Percentiles rank a stretch among this genome's conserved stretches.
Evolutionary conservation across 2,888 invertebrate genomes (phyloP).

Genomic region (Chloromyia formosa): DNA sequence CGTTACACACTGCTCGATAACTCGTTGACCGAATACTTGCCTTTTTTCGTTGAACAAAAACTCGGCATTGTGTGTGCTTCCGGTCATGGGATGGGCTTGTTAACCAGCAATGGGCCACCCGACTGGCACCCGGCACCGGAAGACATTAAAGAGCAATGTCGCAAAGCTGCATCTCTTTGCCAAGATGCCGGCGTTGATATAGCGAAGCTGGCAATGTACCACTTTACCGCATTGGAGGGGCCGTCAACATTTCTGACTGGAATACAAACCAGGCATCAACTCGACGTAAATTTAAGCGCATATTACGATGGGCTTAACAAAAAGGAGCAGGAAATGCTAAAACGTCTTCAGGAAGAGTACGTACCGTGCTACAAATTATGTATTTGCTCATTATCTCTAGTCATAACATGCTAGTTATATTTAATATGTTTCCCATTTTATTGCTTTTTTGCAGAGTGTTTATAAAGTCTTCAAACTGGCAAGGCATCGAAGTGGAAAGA

Average conservation of each 20-base stretch:
- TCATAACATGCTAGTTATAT: slow-evolving; percentile 26
- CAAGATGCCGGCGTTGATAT: slow-evolving; percentile 73
- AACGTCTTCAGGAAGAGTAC: slow-evolving; percentile 72
- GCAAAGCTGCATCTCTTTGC: slow-evolving; percentile 72
- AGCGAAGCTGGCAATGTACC: slow-evolving; percentile 76
- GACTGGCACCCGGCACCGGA: slow-evolving; percentile 83
- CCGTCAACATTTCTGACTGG: slow-evolving; percentile 80
- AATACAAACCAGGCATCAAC: slow-evolving; percentile 73
- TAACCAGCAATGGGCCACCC: slow-evolving; percentile 78
- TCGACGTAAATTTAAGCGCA: slow-evolving; percentile 73
- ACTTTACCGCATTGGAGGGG: slow-evolving; percentile 69
- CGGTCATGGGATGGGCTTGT: slow-evolving; percentile 82
- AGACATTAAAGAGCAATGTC: slow-evolving; percentile 70
- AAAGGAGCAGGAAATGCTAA: slow-evolving; percentile 71
- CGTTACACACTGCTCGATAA: slow-evolving; percentile 84
- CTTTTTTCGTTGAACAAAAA: slow-evolving; percentile 73
- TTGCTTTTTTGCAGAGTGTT: slow-evolving; percentile 63
- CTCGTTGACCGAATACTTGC: slow-evolving; percentile 75
- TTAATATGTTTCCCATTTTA: slow-evolving; percentile 35
- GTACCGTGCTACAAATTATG: slow-evolving; percentile 50
- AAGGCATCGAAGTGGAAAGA: slow-evolving; percentile 69
- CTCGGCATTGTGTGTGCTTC: slow-evolving; percentile 87
- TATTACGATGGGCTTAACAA: slow-evolving; percentile 71
- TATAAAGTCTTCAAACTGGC: slow-evolving; percentile 68
- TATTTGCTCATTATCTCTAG: background rate